Evolutionary conservation across 2,888 invertebrate species (phyloP).

Genomic region (Hirtodrosophila duncani): DNA sequence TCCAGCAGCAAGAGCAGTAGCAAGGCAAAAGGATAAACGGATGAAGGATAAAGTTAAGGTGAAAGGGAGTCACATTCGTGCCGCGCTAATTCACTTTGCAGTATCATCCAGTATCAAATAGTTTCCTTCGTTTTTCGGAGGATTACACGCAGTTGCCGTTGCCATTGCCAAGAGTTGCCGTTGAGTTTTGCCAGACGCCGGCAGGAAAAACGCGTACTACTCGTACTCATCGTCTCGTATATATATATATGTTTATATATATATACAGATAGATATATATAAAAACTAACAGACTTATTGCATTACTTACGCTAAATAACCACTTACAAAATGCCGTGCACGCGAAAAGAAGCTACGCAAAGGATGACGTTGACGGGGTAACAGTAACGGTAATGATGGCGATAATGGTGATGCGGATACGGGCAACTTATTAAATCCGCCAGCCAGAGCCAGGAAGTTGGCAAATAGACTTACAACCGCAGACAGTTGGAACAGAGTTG

Average conservation of each 20-base stretch:
- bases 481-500: conserved; percentile 27
- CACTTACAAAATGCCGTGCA: conserved; percentile 58
- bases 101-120: conserved; percentile 43
- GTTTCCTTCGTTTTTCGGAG: conserved; percentile 18
- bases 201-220: conserved; percentile 66
- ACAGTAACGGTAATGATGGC: conserved; percentile 30
- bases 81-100: conserved; percentile 58
- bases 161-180: too few species aligned
- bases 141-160: conserved; percentile 47
- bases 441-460: conserved; percentile 30
- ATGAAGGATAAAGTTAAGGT: background rate
- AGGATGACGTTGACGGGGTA: conserved; percentile 18
- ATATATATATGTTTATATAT: too few species aligned
- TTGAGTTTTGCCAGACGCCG: conserved; percentile 20
- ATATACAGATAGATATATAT: background rate
- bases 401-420: conserved; percentile 53
- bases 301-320: conserved; percentile 71
- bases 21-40: background rate
- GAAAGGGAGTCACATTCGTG: conserved; percentile 35
- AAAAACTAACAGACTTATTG: conserved; percentile 66
- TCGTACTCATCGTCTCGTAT: too few species aligned
- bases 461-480: conserved; percentile 51
- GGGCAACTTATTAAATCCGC: conserved; percentile 61
- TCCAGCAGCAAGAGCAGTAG: background rate
- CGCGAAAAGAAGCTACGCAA: background rate